phyloP scores from a whole-genome alignment of 2,888 invertebrate species.

The Phasia obesa region DNA sequence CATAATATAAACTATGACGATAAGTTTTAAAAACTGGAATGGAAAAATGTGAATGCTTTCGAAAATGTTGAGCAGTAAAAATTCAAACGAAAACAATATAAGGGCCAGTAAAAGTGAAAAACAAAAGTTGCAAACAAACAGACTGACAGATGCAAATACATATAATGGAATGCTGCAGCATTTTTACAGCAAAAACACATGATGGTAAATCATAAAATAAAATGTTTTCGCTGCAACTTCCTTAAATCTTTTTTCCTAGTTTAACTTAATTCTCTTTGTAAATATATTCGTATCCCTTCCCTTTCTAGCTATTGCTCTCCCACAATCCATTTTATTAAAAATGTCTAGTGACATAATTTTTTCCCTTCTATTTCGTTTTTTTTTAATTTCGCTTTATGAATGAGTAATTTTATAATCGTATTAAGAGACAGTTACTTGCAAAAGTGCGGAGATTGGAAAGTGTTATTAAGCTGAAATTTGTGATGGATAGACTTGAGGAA shows the following conservation, averaged over 20 bases:
- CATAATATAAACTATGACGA: slow-evolving; percentile 44
- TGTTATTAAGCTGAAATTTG: background rate
- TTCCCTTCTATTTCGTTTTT: slow-evolving; percentile 20
- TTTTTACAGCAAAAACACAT: slow-evolving; percentile 24
- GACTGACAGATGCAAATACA: background rate
- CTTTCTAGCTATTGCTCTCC: background rate
- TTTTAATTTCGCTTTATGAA: slow-evolving; percentile 73
- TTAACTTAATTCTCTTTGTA: slow-evolving; percentile 33
- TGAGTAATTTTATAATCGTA: slow-evolving; percentile 78
- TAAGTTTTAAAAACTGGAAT: slow-evolving; percentile 36
- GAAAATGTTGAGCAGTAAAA: slow-evolving; percentile 33
- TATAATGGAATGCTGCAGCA: slow-evolving; percentile 17
- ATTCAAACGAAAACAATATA: slow-evolving; percentile 40
- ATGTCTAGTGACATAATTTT: slow-evolving; percentile 39
- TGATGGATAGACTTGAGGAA: background rate
- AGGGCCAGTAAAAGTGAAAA: slow-evolving; percentile 38
- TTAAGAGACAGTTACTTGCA: slow-evolving; percentile 67
- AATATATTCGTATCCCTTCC: slow-evolving; percentile 17
- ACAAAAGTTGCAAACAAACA: background rate
- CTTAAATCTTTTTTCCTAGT: slow-evolving; percentile 18
- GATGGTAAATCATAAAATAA: slow-evolving; percentile 45
- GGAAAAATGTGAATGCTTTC: slow-evolving; percentile 31
- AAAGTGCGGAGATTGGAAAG: background rate
- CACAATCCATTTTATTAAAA: background rate
- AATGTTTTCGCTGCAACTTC: slow-evolving; percentile 31